These are phyloP conservation scores for Zalophus californianus DNA, from an alignment of 2,797 vertebrate genomes.

Conservation along the genomic window DNA sequence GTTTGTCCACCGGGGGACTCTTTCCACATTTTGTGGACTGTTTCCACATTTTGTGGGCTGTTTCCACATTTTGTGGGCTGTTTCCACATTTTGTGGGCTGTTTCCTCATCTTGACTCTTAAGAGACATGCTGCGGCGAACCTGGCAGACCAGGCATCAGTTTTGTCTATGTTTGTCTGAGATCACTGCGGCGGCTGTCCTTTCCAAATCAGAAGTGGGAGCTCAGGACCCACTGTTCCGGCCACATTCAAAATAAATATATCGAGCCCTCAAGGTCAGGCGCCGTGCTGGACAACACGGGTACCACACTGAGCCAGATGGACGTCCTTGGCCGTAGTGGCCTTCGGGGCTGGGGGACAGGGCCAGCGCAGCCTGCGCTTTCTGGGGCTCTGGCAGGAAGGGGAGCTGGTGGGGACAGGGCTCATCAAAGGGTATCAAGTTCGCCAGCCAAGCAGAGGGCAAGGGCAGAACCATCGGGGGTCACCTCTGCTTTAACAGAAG, in stretches of 20 bases:
- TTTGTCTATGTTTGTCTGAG: background rate
- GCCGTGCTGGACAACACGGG: too few relatives aligned
- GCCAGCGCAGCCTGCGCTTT: background rate
- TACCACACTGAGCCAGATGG: background rate
- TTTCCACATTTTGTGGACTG: background rate
- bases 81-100: background rate
- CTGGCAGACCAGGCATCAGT: fast-evolving
- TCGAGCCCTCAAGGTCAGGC: background rate
- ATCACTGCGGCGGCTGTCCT: background rate
- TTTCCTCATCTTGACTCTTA: background rate
- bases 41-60: background rate
- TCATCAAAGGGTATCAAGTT: background rate
- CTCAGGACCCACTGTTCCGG: background rate
- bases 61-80: background rate
- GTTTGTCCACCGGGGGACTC: fast-evolving
- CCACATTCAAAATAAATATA: background rate
- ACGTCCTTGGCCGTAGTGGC: background rate
- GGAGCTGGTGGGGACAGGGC: background rate
- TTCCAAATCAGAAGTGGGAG: background rate
- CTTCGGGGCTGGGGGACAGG: background rate
- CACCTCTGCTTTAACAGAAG: background rate
- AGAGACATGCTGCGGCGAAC: background rate
- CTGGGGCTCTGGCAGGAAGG: background rate
- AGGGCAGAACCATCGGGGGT: background rate
- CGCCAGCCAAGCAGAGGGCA: background rate